Conservation (phyloP, 2,113 vertebrate genomes). For the Embiotoca jacksoni region DNA sequence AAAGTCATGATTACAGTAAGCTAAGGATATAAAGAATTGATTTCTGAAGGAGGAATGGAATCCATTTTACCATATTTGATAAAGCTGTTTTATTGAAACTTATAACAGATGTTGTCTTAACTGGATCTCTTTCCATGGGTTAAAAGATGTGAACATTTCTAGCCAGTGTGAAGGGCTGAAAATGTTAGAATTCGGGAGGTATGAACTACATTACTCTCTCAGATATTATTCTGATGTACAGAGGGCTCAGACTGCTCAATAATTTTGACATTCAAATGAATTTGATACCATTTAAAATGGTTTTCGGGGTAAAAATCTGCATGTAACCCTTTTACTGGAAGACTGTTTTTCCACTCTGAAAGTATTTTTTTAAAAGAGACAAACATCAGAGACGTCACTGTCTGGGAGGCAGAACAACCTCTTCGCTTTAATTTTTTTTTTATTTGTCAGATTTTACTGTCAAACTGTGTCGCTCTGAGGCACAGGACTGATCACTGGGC, state of each 20-base stretch:
- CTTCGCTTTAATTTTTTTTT: constrained; percentile 15
- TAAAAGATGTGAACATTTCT: neutral
- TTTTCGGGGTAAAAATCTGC: constrained; percentile 10
- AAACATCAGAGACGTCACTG: constrained; percentile 32
- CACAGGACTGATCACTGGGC: constrained; percentile 8
- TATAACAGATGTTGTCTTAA: neutral
- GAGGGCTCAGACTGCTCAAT: neutral
- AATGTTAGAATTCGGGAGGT: neutral
- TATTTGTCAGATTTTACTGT: constrained; percentile 29
- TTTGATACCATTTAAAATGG: constrained; percentile 7
- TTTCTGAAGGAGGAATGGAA: neutral
- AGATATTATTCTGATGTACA: constrained; percentile 12
- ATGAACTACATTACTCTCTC: neutral
- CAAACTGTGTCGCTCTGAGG: constrained; percentile 16
- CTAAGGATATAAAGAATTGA: neutral
- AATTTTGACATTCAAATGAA: neutral
- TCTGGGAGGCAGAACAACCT: constrained; percentile 15
- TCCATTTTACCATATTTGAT: neutral
- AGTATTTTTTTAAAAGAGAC: constrained; percentile 19
- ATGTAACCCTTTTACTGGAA: constrained; percentile 18
- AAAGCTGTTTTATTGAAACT: neutral
- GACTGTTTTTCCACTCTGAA: constrained; percentile 14
- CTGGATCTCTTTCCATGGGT: neutral
- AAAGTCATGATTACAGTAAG: neutral
- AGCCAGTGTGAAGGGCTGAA: neutral